A percentile compares a stretch with the other conserved stretches of the same genome.
Conservation (phyloP, 1,140 invertebrate genomes). For the Danaus plexippus region DNA sequence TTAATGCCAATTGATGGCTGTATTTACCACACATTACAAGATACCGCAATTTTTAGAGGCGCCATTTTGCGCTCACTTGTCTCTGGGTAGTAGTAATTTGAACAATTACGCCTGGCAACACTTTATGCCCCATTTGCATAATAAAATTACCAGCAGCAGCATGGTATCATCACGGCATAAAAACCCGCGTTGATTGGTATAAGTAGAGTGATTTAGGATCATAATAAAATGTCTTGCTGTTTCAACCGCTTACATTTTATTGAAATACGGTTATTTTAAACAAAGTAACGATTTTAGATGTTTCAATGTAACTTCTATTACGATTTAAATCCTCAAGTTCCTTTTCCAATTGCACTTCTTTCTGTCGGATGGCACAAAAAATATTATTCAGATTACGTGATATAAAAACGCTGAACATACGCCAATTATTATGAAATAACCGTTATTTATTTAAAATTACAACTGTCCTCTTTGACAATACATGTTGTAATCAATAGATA, state of each 20-base stretch:
- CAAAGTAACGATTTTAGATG: too few relatives aligned
- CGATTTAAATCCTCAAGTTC: too few relatives aligned
- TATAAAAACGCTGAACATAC: too few relatives aligned
- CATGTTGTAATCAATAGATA: too few relatives aligned
- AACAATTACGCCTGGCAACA: conserved; percentile 66
- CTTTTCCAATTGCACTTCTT: too few relatives aligned
- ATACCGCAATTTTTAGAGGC: conserved; percentile 36
- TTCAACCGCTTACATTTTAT: conserved; percentile 12
- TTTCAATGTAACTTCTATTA: too few relatives aligned
- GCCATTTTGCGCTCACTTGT: conserved; percentile 41
- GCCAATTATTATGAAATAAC: too few relatives aligned
- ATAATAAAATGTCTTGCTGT: conserved; percentile 33
- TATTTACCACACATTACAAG: conserved; percentile 31
- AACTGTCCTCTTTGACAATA: too few relatives aligned
- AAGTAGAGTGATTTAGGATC: conserved; percentile 32
- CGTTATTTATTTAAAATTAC: too few relatives aligned
- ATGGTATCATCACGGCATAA: conserved; percentile 42
- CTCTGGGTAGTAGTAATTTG: conserved; percentile 46
- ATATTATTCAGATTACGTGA: too few relatives aligned
- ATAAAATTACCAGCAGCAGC: conserved; percentile 59
- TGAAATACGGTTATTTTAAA: conserved; percentile 2
- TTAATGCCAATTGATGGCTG: conserved; percentile 29
- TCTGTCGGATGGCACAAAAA: too few relatives aligned
- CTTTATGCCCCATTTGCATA: conserved; percentile 70
- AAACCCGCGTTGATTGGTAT: conserved; percentile 37